A percentile compares a stretch with the other conserved stretches of the same genome.
These are phyloP conservation scores for Imbricaverruca yamaguchii DNA, from an alignment of 2,888 invertebrate genomes.

Conservation along the genomic window DNA sequence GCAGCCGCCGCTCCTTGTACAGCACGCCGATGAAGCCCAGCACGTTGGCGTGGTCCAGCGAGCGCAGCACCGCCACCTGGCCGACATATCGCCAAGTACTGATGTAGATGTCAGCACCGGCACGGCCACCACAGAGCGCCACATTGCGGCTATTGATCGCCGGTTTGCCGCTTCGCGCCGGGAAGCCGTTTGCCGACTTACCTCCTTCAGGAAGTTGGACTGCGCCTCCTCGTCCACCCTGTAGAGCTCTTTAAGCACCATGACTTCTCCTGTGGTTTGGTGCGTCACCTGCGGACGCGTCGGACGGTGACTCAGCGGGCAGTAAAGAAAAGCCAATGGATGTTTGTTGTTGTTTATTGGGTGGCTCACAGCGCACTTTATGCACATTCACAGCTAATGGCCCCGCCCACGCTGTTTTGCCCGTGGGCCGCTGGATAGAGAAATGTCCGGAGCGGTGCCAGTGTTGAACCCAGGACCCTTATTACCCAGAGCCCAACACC, in stretches of 20 bases:
- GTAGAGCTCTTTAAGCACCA: constrained; percentile 91
- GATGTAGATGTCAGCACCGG: constrained; percentile 5
- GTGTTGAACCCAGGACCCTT: too few relatives aligned
- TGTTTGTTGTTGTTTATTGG: too few relatives aligned
- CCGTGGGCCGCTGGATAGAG: too few relatives aligned
- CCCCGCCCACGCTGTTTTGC: too few relatives aligned
- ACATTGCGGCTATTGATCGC: too few relatives aligned
- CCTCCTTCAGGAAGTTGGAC: constrained; percentile 88
- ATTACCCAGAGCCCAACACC: too few relatives aligned
- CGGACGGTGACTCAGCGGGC: constrained; percentile 20
- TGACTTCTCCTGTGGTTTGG: constrained; percentile 79
- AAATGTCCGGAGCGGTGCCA: too few relatives aligned
- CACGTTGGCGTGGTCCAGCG: constrained; percentile 81
- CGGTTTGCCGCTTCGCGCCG: too few relatives aligned
- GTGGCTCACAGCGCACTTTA: too few relatives aligned
- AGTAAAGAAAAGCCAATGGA: too few relatives aligned
- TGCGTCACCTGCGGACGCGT: constrained; percentile 79
- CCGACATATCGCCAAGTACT: constrained; percentile 16
- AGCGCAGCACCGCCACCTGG: constrained; percentile 81
- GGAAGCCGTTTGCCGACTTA: constrained; percentile 35
- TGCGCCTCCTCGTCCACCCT: constrained; percentile 91
- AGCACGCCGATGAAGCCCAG: constrained; percentile 84
- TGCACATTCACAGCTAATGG: too few relatives aligned
- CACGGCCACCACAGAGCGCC: neutral
- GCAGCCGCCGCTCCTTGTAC: constrained; percentile 83